A percentile compares a stretch with the other conserved stretches of the same genome.
These are phyloP conservation scores for Pediacus dermestoides DNA, from an alignment of 2,888 invertebrate species.

Conservation along the genomic window DNA sequence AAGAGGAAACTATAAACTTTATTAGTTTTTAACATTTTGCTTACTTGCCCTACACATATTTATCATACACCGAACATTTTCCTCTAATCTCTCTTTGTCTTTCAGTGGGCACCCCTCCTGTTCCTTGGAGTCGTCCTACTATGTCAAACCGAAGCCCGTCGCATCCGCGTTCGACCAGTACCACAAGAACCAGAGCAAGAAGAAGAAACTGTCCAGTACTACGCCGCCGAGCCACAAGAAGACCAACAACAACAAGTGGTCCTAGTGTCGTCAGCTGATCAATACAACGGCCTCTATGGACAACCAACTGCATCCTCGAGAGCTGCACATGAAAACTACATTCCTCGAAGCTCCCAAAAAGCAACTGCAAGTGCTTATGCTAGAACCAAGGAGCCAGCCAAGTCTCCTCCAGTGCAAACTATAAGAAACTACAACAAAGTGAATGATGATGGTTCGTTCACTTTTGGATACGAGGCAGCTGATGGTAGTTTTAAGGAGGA, in stretches of 20 bases:
- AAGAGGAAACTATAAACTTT: too few relatives aligned
- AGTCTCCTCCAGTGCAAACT: constrained; percentile 75
- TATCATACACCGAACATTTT: too few relatives aligned
- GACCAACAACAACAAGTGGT: constrained; percentile 42
- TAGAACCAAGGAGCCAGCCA: constrained; percentile 57
- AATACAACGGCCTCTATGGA: constrained; percentile 51
- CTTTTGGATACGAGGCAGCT: constrained; percentile 80
- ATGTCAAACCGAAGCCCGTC: constrained; percentile 46
- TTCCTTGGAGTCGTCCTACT: constrained; percentile 33
- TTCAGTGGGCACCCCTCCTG: constrained; percentile 39
- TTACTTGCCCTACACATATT: too few relatives aligned
- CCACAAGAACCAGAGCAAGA: constrained; percentile 50
- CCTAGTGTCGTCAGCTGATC: constrained; percentile 48
- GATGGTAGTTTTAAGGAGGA: constrained; percentile 86
- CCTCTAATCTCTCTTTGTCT: too few relatives aligned
- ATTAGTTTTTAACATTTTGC: too few relatives aligned
- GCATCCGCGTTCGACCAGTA: constrained; percentile 53
- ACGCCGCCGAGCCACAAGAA: constrained; percentile 47
- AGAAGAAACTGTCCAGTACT: constrained; percentile 49
- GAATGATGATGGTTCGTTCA: constrained; percentile 80
- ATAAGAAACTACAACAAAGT: constrained; percentile 79
- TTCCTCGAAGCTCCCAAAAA: constrained; percentile 37
- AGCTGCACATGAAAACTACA: constrained; percentile 41
- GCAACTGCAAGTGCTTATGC: constrained; percentile 39
- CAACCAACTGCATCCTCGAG: constrained; percentile 46